These are phyloP conservation scores for Tarsius wallacei DNA, from an alignment of 2,797 vertebrate genomes.

Conservation along the genomic window DNA sequence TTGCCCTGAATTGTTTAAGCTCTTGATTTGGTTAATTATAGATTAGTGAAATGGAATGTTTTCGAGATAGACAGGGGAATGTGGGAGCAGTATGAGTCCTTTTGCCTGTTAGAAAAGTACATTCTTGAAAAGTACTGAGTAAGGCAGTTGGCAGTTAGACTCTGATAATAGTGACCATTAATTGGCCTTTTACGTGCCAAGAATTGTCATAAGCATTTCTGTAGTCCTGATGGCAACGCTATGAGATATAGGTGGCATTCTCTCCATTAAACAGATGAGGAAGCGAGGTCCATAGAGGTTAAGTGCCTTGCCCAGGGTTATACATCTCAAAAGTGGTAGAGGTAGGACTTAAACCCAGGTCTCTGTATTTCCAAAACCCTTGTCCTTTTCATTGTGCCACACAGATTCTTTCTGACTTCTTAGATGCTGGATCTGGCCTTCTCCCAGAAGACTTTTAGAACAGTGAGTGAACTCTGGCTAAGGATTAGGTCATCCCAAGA, in stretches of 20 bases:
- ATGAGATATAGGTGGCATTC: slow-evolving; percentile 55
- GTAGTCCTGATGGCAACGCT: slow-evolving; percentile 48
- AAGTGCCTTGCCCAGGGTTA: slow-evolving; percentile 55
- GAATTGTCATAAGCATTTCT: slow-evolving; percentile 50
- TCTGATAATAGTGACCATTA: slow-evolving; percentile 70
- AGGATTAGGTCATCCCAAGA: slow-evolving; percentile 60
- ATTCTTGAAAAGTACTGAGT: slow-evolving; percentile 64
- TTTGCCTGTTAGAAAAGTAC: slow-evolving; percentile 73
- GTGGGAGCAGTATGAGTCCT: slow-evolving; percentile 63
- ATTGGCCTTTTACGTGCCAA: slow-evolving; percentile 68
- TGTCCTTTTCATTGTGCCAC: slow-evolving; percentile 11
- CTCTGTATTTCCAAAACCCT: not conserved
- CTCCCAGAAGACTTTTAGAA: slow-evolving; percentile 50
- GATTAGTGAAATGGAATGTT: slow-evolving; percentile 75
- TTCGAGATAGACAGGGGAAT: slow-evolving; percentile 70
- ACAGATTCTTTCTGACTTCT: slow-evolving; percentile 15
- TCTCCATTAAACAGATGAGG: slow-evolving; percentile 61
- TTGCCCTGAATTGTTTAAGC: slow-evolving; percentile 83
- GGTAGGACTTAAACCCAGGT: not conserved
- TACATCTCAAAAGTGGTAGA: slow-evolving; percentile 30
- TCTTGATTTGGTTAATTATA: slow-evolving; percentile 83
- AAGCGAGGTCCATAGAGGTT: slow-evolving; percentile 27
- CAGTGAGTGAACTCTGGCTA: slow-evolving; percentile 50
- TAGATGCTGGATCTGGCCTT: slow-evolving; percentile 45
- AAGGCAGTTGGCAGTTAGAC: slow-evolving; percentile 69